Evolutionary conservation across 1,140 invertebrate species (phyloP), one percentile per base, ranked within the genome.

Genomic region (Oedothorax gibbosus): DNA sequence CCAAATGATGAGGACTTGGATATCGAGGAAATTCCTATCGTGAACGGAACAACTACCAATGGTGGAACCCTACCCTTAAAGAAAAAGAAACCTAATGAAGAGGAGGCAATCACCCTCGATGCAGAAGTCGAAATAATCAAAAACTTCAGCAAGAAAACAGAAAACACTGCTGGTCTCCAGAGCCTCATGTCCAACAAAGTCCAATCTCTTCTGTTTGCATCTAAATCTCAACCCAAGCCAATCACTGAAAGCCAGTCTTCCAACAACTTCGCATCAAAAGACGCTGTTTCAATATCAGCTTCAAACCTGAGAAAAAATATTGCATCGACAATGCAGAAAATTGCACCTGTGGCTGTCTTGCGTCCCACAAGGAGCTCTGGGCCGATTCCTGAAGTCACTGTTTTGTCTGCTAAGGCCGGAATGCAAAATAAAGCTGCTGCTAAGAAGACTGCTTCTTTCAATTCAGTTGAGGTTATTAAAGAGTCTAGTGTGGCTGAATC

Each of bases 301-400:
- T 84, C 71, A 11, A 76, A 60, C 76, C 50, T 84, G 21, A 54
- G 81, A 66, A 84, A 84, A 76, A 84, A 84, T 76, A 76, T 84
- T 75, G 81, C 81, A 12, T 76, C 60, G 1, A 75, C 81, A 11
- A 9, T 84, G 66, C n/a, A 66, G 21, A 84, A 68, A 84, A 56
- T 7, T 20, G 20, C 53, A 18, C n/a, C 54, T 20, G 51, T n/a
- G 2, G 75, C 54, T 15, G 15, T 51, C 5, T 71, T 51, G 1
- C 72, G 72, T 49, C 54, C 72, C 21, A 75, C 72, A 21, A 53
- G 72, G 18, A 57, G 54, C 35, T 71, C 69, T 3, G n/a, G 15
- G 1, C 35, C 35, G 1, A 35, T 35, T 35, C 35, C 35, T 35
- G 35, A 35, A 35, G 35, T 35, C 35, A 35, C 35, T 35, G 35